Conservation (phyloP, 2,797 vertebrate genomes). For the Simalia tracyae region DNA sequence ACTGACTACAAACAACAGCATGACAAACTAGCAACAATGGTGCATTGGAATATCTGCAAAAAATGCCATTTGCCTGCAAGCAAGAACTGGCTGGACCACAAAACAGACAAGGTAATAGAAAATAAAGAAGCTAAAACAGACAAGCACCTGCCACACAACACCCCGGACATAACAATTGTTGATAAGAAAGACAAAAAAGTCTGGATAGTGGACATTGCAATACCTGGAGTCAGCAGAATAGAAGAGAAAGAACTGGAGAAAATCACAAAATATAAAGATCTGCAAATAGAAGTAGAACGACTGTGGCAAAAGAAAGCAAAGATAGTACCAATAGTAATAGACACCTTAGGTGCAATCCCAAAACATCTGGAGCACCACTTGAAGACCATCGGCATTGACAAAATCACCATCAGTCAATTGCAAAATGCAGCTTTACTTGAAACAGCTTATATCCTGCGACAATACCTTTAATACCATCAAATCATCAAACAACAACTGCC, state of each 20-base stretch:
- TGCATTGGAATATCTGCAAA: too few relatives aligned
- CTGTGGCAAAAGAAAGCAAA: not conserved
- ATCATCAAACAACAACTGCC: not conserved
- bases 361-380: not conserved
- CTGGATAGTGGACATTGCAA: not conserved
- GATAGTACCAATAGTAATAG: not conserved
- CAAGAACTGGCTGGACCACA: too few relatives aligned
- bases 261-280: too few relatives aligned
- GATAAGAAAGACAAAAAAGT: not conserved
- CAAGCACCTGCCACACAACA: not conserved
- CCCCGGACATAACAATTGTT: not conserved
- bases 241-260: too few relatives aligned
- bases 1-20: too few relatives aligned
- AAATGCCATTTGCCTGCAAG: too few relatives aligned
- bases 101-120: too few relatives aligned
- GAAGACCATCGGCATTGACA: not conserved
- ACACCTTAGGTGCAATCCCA: not conserved
- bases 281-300: not conserved
- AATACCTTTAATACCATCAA: too few relatives aligned
- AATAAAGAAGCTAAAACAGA: not conserved
- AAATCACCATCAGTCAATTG: not conserved
- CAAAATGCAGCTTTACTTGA: not conserved
- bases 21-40: too few relatives aligned
- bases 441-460: not conserved
- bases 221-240: too few relatives aligned